Conservation (phyloP, 2,888 invertebrate genomes). For the Epinotia demarniana region DNA sequence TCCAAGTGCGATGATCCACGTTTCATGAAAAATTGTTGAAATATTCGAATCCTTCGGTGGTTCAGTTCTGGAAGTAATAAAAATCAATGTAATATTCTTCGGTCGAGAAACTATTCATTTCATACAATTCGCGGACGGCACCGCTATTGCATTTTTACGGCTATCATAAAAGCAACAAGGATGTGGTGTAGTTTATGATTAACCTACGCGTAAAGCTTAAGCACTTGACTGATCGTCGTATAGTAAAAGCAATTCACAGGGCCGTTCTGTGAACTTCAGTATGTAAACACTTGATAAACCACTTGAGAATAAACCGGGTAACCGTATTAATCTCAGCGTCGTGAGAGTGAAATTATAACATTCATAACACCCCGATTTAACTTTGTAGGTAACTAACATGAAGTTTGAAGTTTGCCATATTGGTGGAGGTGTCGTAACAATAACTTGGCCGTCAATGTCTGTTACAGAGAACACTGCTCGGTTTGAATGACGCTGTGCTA, state of each 20-base stretch:
- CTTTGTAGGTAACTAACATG: not conserved
- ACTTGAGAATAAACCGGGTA: slow-evolving; percentile 37
- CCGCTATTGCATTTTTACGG: slow-evolving; percentile 21
- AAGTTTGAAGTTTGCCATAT: too few relatives aligned
- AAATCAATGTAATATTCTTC: not conserved
- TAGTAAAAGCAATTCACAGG: slow-evolving; percentile 37
- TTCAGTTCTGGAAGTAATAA: slow-evolving; percentile 67
- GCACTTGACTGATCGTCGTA: slow-evolving; percentile 37
- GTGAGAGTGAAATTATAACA: slow-evolving; percentile 14
- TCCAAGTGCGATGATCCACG: slow-evolving; percentile 77
- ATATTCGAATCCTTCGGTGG: slow-evolving; percentile 78
- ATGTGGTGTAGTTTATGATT: slow-evolving; percentile 42
- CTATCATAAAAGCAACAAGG: slow-evolving; percentile 31
- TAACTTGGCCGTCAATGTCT: too few relatives aligned
- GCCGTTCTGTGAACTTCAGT: slow-evolving; percentile 38
- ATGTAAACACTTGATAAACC: slow-evolving; percentile 41
- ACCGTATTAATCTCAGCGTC: slow-evolving; percentile 20
- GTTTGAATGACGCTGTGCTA: too few relatives aligned
- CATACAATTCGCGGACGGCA: slow-evolving; percentile 28
- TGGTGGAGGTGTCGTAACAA: too few relatives aligned
- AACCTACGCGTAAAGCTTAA: slow-evolving; percentile 38
- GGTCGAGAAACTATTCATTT: slow-evolving; percentile 19
- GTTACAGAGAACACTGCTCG: too few relatives aligned
- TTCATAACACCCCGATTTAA: not conserved
- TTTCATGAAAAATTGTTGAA: slow-evolving; percentile 76